Base-by-base conservation (phyloP, 2,113 vertebrate species). In the Equus przewalskii region DNA sequence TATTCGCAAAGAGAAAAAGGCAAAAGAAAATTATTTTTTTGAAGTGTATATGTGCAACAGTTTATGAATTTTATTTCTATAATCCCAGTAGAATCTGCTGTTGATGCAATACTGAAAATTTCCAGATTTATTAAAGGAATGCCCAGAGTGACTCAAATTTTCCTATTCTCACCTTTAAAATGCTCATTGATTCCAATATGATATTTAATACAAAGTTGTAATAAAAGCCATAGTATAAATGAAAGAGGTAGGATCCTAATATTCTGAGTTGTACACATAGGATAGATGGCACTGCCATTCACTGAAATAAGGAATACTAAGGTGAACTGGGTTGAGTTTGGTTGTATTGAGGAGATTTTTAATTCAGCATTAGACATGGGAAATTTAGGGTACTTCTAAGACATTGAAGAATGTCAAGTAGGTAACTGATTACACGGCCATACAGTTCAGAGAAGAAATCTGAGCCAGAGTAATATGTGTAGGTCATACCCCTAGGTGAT, bases 291-390 rank as follows among this genome's bases (percentile, higher is more conserved):
- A 30, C 6, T 82, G 28, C 30, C 44, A 60, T 72, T 90, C 75
- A 72, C 67, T 92, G 80, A 93, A 92, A 94, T 58, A 80, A 85
- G 16, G 51, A 86, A 87, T 54, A 87, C 4, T 76, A 73, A 93
- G 1, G 22, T n/a, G 19, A 81, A 76, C 36, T 46, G 56, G n/a
- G 13, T 75, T 80, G 33, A 16, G 10, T 15, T 41, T 7, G 15
- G 11, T 24, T 76, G 7, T 51, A 22, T 1, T 58, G n/a, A 56
- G n/a, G 19, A 73, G 58, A 90, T 49, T 84, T 93, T 79, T 49
- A 44, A n/a, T 79, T 73, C 54, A 80, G 56, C 5, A 21, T 83
- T 24, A 33, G 22, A 89, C 15, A 49, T 5, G 11, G 22, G 28
- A 58, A 75, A 80, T 44, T 60, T 36, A 76, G 26, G 12, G 33